Conservation (phyloP, 2,113 vertebrate genomes). For the Piliocolobus tephrosceles region DNA sequence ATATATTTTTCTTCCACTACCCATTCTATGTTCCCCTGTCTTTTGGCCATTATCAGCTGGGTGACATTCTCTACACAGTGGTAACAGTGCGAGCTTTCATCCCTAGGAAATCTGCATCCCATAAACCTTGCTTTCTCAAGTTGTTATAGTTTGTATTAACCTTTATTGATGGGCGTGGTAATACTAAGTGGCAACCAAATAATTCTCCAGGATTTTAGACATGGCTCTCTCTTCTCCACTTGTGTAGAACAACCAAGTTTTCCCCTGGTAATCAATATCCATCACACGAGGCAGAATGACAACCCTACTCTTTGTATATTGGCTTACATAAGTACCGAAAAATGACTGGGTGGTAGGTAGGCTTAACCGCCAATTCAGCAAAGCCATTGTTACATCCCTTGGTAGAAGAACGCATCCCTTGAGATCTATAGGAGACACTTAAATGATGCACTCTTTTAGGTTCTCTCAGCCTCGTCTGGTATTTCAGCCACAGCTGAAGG, state of each 20-base stretch:
- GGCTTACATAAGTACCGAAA: neutral
- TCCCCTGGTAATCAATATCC: neutral
- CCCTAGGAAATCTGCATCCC: neutral
- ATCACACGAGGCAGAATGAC: neutral
- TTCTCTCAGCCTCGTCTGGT: neutral
- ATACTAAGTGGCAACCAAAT: neutral
- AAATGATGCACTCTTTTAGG: neutral
- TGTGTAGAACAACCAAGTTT: neutral
- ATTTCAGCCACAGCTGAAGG: neutral
- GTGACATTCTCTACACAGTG: neutral
- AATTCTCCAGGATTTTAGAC: neutral
- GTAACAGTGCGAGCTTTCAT: neutral
- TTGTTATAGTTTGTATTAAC: neutral
- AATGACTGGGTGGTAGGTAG: neutral
- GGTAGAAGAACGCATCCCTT: neutral
- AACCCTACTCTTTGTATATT: neutral
- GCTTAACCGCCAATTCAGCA: neutral
- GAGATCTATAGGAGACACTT: neutral
- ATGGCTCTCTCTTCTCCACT: neutral
- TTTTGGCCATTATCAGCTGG: neutral
- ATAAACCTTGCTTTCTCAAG: neutral
- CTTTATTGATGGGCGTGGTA: neutral
- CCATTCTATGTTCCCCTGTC: neutral
- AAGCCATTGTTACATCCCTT: neutral
- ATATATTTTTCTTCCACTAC: neutral